Base-by-base conservation (phyloP, 2,888 invertebrate species). In the Apodemia mormo region DNA sequence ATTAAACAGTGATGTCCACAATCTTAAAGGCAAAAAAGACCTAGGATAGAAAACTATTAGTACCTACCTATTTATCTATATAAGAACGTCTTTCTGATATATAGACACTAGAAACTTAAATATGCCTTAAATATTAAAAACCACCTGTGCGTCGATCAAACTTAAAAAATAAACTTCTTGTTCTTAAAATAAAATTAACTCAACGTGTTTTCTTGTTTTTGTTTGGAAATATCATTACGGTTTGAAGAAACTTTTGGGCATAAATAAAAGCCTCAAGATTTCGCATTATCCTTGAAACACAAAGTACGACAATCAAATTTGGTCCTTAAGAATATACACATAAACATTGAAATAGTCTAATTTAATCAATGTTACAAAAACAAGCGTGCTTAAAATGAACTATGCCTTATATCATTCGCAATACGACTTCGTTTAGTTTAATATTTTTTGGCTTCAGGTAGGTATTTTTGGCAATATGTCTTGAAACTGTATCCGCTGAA, bases 261-360 rank as follows among this genome's bases (percentile, higher is more conserved):
- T 92, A 92, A 92, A 92, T 92, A 93, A 92, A 87, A 89, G 87
- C 83, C 87, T 86, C 89, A 89, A 90, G 90, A 91, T 92, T 90
- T 85, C 87, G 87, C 84, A 86, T 88, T 87, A 85, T 85, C 86
- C 86, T 86, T 90, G 85, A 86, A 78, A 84, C 89, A 85, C 86
- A 86, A 37, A 14, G 14, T 14, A n/a, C 7, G 37, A 37, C 14
- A 33, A 37, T 64, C 64, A n/a, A n/a, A 64, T 37, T 64, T 64
- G 33, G 37, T 37, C 64, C 64, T 33, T 64, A 64, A 14, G 14
- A 2, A 7, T 8, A 37, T 64, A 14, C 7, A 3, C 6, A 12
- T 64, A 64, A 33, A 33, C 12, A 64, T 64, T 37, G 37, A 37
- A 37, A n/a, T 64, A 37, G 64, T n/a, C 33, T 37, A 33, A 64